These are phyloP conservation scores for Petrosia ficiformis DNA, from an alignment of 37 sponge, comb jelly and placozoan genomes.

Conservation along the genomic window DNA sequence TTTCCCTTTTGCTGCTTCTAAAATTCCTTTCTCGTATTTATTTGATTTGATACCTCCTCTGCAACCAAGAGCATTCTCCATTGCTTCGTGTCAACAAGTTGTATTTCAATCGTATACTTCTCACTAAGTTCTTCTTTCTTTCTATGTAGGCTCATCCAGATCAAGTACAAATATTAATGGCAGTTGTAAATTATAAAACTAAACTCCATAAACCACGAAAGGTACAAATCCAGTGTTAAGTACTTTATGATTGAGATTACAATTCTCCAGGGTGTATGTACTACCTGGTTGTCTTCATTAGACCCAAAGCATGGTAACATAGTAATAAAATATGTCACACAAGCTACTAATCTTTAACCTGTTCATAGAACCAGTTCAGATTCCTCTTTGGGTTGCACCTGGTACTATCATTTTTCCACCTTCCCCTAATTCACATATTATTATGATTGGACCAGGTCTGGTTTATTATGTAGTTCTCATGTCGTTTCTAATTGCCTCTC, in stretches of 20 bases:
- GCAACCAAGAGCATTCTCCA: conserved; percentile 95
- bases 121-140: conserved; percentile 4
- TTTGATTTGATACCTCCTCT: conserved; percentile 90
- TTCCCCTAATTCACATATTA: conserved; percentile 40
- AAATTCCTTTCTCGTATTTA: conserved; percentile 79
- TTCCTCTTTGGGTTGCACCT: conserved; percentile 77
- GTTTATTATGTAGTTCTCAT: conserved; percentile 12
- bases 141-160: conserved; percentile 56
- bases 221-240: conserved; percentile 21
- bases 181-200: conserved; percentile 83
- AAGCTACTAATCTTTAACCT: neutral
- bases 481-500: too few species aligned
- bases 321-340: neutral
- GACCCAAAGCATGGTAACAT: conserved; percentile 42
- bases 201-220: conserved; percentile 74
- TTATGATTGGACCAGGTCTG: conserved; percentile 88
- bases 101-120: neutral
- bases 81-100: conserved; percentile 67
- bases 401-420: conserved; percentile 74
- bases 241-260: neutral
- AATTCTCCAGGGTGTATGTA: conserved; percentile 77
- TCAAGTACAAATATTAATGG: conserved; percentile 79
- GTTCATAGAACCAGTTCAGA: conserved; percentile 13
- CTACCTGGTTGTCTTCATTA: conserved; percentile 85
- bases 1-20: conserved; percentile 67